These are phyloP conservation scores for Chelon labrosus DNA, from an alignment of 2,797 vertebrate genomes.

Conservation along the genomic window DNA sequence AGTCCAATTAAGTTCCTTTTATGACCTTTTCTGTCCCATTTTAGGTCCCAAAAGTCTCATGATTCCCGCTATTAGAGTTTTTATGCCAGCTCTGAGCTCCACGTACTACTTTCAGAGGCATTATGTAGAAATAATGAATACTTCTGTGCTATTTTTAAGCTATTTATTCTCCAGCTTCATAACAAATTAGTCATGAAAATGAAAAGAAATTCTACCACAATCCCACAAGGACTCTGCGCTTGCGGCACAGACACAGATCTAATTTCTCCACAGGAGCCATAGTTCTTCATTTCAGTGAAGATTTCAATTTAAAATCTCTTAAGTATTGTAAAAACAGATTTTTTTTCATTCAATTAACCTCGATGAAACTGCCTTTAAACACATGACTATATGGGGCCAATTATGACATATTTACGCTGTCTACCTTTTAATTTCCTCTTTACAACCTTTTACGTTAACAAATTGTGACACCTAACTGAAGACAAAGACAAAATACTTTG, in stretches of 20 bases:
- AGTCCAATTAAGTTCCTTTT: constrained; percentile 10
- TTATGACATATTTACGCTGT: background rate
- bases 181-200: background rate
- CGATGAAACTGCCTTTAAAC: too few relatives aligned
- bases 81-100: background rate
- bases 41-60: background rate
- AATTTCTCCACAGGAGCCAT: background rate
- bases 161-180: background rate
- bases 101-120: background rate
- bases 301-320: too few relatives aligned
- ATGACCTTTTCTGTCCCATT: background rate
- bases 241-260: background rate
- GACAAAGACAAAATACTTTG: too few relatives aligned
- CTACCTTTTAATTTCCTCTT: background rate
- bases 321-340: too few relatives aligned
- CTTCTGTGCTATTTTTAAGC: background rate
- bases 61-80: background rate
- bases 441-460: background rate
- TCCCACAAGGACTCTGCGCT: background rate
- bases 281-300: background rate
- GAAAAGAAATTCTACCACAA: background rate
- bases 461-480: too few relatives aligned
- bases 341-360: too few relatives aligned
- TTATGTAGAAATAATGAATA: background rate
- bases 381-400: background rate